Evolutionary conservation across 2,113 vertebrate species (phyloP).

Genomic region (Pagrus major): DNA sequence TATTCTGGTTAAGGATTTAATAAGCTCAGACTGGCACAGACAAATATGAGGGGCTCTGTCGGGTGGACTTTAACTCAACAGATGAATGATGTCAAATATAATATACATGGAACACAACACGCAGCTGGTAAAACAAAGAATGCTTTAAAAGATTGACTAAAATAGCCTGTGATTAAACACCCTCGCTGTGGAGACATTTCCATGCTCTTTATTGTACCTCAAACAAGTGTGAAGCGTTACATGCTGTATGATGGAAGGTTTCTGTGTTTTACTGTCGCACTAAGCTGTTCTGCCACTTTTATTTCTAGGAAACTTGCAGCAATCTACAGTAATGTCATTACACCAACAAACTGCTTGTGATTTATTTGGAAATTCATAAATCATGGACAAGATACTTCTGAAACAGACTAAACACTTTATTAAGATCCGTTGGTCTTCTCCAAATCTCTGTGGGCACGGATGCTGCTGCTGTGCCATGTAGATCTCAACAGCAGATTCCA

Average conservation of each 20-base stretch:
- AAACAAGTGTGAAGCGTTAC: constrained; percentile 10
- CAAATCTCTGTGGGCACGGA: neutral
- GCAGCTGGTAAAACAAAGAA: constrained; percentile 62
- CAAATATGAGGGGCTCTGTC: constrained; percentile 18
- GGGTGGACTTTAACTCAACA: constrained; percentile 44
- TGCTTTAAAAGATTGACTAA: constrained; percentile 29
- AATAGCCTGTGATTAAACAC: constrained; percentile 29
- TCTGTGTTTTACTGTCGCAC: neutral
- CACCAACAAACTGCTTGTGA: no score
- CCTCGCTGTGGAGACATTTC: constrained; percentile 9
- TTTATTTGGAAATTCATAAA: constrained; percentile 1
- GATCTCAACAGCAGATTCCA: constrained; percentile 35
- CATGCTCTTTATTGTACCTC: constrained; percentile 18
- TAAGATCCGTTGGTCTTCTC: neutral
- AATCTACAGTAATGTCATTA: neutral
- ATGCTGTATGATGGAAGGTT: neutral
- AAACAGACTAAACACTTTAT: neutral
- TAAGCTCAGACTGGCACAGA: constrained; percentile 37
- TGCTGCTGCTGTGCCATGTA: constrained; percentile 17
- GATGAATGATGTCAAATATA: constrained; percentile 62
- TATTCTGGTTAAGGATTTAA: constrained; percentile 53
- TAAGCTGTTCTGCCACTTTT: neutral
- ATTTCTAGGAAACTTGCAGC: neutral
- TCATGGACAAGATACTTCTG: no score
- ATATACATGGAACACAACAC: constrained; percentile 43